Evolutionary conservation across 1,140 invertebrate genomes (phyloP), one percentile per base, ranked within the genome.

Genomic region (Leptopilina clavipes): DNA sequence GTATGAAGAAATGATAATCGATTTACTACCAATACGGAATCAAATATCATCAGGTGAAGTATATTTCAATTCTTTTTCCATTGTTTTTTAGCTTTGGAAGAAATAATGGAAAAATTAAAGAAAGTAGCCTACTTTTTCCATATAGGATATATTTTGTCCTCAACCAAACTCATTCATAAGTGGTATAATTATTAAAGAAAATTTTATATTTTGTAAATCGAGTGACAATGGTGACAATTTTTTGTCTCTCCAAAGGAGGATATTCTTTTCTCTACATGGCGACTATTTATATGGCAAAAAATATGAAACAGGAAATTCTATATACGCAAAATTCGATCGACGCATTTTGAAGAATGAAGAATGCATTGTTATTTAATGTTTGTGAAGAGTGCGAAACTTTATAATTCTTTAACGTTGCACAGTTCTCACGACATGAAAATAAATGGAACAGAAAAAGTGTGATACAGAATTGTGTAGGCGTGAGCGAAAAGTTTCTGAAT

Each of bases 371-470:
- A 31, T 65, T 65, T 22, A 65, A 65, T 31, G 59, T n/a, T 65
- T 31, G 7, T 65, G 12, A 65, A 65, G 59, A 31, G 11, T 65
- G 59, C 25, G 59, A 65, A 31, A 65, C 59, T 65, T 65, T 65
- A 65, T 22, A 14, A 31, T 65, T 19, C 7, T 65, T 14, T 8
- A 82, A 75, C 79, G 76, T 80, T 82, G 76, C 81, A 70, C 12
- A 25, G 81, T 72, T 83, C 81, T 79, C 81, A 81, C 80, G 79
- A 81, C 78, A 83, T 80, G 79, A 75, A 83, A 83, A 81, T 83
- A 81, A 83, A 83, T 83, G 81, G 80, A 81, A 81, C 81, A 83
- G 81, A 83, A 83, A 81, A 82, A 82, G 78, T 80, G 76, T 71
- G 70, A 78, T 80, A 77, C 79, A 76, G 75, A 80, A 65, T 31